Percentiles rank a stretch among this genome's conserved stretches.
Conservation (phyloP, 2,113 vertebrate species). For the Gobius niger region DNA sequence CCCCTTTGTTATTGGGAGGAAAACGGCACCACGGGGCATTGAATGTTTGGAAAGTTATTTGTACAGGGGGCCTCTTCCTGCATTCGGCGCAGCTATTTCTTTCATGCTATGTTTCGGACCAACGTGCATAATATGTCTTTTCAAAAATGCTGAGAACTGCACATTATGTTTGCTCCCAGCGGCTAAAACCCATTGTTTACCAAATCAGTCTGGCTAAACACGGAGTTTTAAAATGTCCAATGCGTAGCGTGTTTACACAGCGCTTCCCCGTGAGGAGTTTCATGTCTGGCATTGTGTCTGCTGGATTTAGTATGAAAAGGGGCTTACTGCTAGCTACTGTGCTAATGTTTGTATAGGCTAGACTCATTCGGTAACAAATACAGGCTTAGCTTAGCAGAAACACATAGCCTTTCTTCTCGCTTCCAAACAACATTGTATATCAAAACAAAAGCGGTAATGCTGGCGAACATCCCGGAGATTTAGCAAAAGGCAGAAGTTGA, state of each 20-base stretch:
- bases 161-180: conserved; percentile 52
- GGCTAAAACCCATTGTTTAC: conserved; percentile 59
- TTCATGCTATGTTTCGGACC: conserved; percentile 24
- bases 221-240: conserved; percentile 52
- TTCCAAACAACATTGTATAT: conserved; percentile 17
- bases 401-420: conserved; percentile 33
- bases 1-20: conserved; percentile 1
- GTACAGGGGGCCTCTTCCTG: conserved; percentile 43
- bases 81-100: conserved; percentile 41
- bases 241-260: conserved; percentile 52
- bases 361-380: conserved; percentile 29
- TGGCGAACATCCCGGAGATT: conserved; percentile 26
- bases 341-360: conserved; percentile 32
- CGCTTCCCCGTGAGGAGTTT: conserved; percentile 38
- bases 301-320: conserved; percentile 29
- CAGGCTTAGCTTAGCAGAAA: conserved; percentile 10
- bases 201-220: conserved; percentile 51
- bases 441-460: conserved; percentile 32
- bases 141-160: conserved; percentile 56
- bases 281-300: conserved; percentile 34
- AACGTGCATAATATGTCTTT: conserved; percentile 37
- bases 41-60: conserved; percentile 27
- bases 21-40: conserved; percentile 25
- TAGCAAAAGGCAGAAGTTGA: neutral
- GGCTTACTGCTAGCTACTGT: conserved; percentile 12